These are phyloP conservation scores for Planiliza haematocheilus DNA, from an alignment of 2,113 vertebrate genomes.

Conservation along the genomic window DNA sequence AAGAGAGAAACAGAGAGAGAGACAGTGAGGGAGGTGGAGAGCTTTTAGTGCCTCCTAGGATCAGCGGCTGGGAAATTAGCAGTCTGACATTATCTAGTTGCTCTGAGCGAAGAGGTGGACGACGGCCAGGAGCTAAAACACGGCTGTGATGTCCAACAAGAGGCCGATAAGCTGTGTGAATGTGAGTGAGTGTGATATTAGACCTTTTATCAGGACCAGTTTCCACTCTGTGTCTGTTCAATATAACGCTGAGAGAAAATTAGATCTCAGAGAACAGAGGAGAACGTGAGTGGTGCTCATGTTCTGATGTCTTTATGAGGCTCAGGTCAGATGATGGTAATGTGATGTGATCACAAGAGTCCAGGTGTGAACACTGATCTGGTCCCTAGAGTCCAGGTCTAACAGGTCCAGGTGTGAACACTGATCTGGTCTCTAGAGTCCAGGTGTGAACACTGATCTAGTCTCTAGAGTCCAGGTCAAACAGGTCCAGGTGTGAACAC, in stretches of 20 bases:
- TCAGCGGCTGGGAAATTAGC: constrained; percentile 52
- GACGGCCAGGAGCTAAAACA: constrained; percentile 38
- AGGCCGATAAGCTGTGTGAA: constrained; percentile 28
- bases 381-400: too few relatives aligned
- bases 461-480: too few relatives aligned
- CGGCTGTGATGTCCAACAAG: constrained; percentile 23
- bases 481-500: too few relatives aligned
- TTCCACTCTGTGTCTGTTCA: constrained; percentile 32
- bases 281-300: constrained; percentile 2
- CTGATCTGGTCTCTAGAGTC: too few relatives aligned
- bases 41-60: constrained; percentile 13
- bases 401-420: too few relatives aligned
- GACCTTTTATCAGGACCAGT: constrained; percentile 32
- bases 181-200: constrained; percentile 24
- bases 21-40: not conserved
- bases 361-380: too few relatives aligned
- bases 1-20: not conserved
- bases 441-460: too few relatives aligned
- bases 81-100: constrained; percentile 64
- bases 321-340: too few relatives aligned
- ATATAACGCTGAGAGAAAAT: constrained; percentile 10
- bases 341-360: too few relatives aligned
- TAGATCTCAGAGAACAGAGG: not conserved
- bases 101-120: constrained; percentile 46
- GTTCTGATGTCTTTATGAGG: not conserved